Percentiles rank a stretch among this genome's conserved stretches.
Evolutionary conservation across 2,113 vertebrate species (phyloP).

Genomic region (Prinia subflava): DNA sequence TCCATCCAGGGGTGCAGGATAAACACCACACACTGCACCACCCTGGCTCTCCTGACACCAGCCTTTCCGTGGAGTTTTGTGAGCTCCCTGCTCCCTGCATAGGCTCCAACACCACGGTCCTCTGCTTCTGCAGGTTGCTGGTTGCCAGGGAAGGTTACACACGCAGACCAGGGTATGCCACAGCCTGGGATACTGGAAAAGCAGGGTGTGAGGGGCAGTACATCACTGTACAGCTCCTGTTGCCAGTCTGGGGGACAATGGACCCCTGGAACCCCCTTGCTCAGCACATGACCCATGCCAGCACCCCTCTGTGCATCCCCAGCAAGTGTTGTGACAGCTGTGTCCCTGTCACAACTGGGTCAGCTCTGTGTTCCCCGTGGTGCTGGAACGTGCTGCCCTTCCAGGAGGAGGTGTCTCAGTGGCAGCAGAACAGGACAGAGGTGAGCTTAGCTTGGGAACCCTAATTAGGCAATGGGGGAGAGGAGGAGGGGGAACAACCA

Average conservation of each 20-base stretch:
- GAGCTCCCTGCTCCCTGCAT: background rate
- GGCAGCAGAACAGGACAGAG: background rate
- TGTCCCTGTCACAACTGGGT: background rate
- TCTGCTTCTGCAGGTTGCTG: background rate
- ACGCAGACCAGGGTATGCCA: background rate
- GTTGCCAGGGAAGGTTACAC: background rate
- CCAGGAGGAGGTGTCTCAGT: background rate
- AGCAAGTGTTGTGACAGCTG: background rate
- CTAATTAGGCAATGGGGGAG: background rate
- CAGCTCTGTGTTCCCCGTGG: rapidly evolving
- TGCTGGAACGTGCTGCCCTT: background rate
- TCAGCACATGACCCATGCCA: background rate
- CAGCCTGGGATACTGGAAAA: background rate
- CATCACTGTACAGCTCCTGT: background rate
- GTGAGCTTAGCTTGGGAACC: background rate
- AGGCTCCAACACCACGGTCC: rapidly evolving
- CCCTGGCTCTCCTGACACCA: background rate
- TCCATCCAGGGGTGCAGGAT: background rate
- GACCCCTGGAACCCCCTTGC: background rate
- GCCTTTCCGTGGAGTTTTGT: background rate
- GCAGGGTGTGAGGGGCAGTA: background rate
- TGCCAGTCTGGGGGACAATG: background rate
- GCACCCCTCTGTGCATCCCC: background rate
- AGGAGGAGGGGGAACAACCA: constrained; percentile 10
- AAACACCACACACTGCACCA: background rate